A percentile compares a stretch with the other conserved stretches of the same genome.
phyloP scores from a whole-genome alignment of 2,888 invertebrate genomes.

The Tachina fera region DNA sequence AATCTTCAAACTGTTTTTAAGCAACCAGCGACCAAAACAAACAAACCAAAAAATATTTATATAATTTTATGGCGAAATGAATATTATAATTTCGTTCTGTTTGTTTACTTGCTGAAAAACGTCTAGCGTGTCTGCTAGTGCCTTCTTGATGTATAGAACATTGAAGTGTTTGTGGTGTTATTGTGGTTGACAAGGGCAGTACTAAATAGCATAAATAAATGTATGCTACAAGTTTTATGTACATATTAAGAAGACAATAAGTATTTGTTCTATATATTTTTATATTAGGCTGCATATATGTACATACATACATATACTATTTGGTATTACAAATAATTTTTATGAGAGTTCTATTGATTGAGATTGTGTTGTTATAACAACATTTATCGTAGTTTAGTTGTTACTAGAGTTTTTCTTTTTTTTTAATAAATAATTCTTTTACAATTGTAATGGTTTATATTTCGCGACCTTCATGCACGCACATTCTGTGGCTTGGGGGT shows the following conservation, averaged over 20 bases:
- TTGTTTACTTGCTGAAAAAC: neutral
- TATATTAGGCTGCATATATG: neutral
- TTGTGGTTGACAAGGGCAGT: neutral
- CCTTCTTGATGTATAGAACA: neutral
- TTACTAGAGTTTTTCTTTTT: conserved; percentile 25
- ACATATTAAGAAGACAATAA: conserved; percentile 18
- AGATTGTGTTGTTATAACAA: conserved; percentile 28
- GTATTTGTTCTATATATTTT: conserved; percentile 38
- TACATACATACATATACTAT: neutral
- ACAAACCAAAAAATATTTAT: too few species aligned
- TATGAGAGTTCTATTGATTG: neutral
- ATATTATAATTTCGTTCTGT: neutral
- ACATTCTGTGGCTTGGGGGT: conserved; percentile 22
- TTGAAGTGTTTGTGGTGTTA: neutral
- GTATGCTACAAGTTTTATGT: conserved; percentile 14
- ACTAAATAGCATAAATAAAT: conserved; percentile 40
- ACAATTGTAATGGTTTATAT: neutral
- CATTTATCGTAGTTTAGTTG: conserved; percentile 10
- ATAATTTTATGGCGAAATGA: too few species aligned
- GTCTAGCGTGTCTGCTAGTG: neutral
- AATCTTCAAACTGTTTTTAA: too few species aligned
- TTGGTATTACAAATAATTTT: conserved; percentile 1
- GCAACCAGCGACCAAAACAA: too few species aligned
- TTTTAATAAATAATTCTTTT: neutral
- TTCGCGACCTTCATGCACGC: conserved; percentile 35